Evolutionary conservation across 2,888 invertebrate genomes (phyloP), one percentile per base, ranked within the genome.

Genomic region (Parnassius mnemosyne): DNA sequence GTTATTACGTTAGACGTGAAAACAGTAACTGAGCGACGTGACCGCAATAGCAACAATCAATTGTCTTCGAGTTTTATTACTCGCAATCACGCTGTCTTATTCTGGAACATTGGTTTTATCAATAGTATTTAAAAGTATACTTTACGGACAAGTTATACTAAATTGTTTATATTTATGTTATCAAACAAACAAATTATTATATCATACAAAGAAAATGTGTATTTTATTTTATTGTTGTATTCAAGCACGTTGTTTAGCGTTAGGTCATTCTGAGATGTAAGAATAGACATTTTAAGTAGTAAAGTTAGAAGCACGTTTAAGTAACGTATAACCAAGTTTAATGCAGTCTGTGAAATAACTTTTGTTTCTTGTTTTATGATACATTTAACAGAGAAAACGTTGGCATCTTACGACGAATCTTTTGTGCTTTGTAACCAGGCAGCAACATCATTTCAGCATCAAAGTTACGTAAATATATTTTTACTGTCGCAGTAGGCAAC

Each of bases 21-120:
- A 89, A 90, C 86, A 89, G 88, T 88, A 87, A 90, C 88, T 84
- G 86, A 81, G 82, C 83, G 79, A 89, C 90, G 90, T 90, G 90
- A 89, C 85, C 87, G 83, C 86, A 88, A 87, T 90, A 81, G 79
- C 81, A 90, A 90, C 83, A 88, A 89, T 90, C 89, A 90, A 89
- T 90, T 86, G 84, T 75, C 78, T 81, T 76, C 5, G 79, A 83
- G 79, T 84, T 88, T 89, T 87, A 88, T 87, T 85, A 80, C 80
- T 76, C 66, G 68, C 79, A 74, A 77, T 68, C 64, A 64, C 75
- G 69, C 69, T 71, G 67, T 70, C 74, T 76, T 73, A 74, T 71
- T 65, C 60, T 66, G 65, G 69, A 73, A 73, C 80, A 78, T 75
- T 80, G 84, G 85, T 85, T 82, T 75, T 65, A 66, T 66, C 70